Evolutionary conservation across 2,797 vertebrate genomes (phyloP), one percentile per base, ranked within the genome.

Genomic region (Mallotus villosus): DNA sequence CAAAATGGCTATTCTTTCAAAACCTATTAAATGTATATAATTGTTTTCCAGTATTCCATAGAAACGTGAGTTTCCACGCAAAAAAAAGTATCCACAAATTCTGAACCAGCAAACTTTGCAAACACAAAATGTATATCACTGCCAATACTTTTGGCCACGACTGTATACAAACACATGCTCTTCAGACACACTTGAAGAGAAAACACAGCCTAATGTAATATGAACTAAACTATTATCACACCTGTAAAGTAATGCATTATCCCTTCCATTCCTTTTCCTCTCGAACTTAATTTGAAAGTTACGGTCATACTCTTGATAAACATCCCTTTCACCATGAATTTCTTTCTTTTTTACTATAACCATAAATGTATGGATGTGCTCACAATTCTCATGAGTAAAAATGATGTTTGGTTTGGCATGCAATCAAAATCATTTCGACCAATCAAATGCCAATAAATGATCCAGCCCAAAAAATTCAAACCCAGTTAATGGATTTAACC

Each of bases 361-460:
- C 11, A 61, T 53, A 46, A 67, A 78, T 73, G 77, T 77, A 75
- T 65, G 69, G 62, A 58, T 71, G 21, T 68, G 67, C 80, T 77
- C 63, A 24, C 46, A 29, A 61, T 62, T 24, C 29, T 19, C 51
- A 37, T 46, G 9, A 27, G 68, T 59, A 59, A 34, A 73, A 62
- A 70, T 63, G 67, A 14, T n/a, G 62, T 58, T 65, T 49, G 14
- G 27, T 71, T 69, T 68, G 63, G 68, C 77, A 73, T 37, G 72
- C 64, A 32, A 67, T 22, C 63, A 49, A 55, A 61, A 69, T 67
- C 6, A 70, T 57, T 70, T 25, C 46, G 59, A 69, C 64, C 14
- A 72, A 49, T 74, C 17, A 68, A 68, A 66, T 17, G 66, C 60
- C 71, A 65, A 63, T 11, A 41, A 65, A 46, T 16, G 55, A 24